These are phyloP conservation scores for Pocota personata DNA, from an alignment of 2,888 invertebrate genomes.

Conservation along the genomic window DNA sequence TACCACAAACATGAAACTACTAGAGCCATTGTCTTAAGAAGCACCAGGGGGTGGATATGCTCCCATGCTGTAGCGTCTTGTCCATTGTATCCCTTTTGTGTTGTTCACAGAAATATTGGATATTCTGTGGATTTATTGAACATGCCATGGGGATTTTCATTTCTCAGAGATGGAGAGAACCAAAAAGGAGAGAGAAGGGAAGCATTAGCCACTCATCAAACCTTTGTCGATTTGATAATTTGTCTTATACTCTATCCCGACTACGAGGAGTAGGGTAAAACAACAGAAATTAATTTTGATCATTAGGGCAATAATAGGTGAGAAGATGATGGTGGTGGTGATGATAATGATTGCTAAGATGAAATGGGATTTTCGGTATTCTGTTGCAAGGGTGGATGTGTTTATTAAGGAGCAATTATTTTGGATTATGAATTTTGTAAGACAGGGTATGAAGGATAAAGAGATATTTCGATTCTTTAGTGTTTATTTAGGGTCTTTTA, in stretches of 20 bases:
- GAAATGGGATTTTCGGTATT: slow-evolving; percentile 1
- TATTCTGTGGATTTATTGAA: slow-evolving; percentile 69
- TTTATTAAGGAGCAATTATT: slow-evolving; percentile 43
- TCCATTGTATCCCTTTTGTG: slow-evolving; percentile 41
- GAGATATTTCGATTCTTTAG: too few species aligned
- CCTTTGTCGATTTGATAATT: slow-evolving; percentile 67
- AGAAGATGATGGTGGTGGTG: slow-evolving; percentile 38
- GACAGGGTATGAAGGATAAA: background rate
- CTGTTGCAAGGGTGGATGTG: background rate
- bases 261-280: background rate
- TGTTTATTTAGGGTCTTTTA: too few species aligned
- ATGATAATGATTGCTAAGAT: slow-evolving; percentile 40
- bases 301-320: slow-evolving; percentile 62
- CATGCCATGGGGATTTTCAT: slow-evolving; percentile 59
- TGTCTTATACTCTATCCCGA: slow-evolving; percentile 37
- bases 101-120: slow-evolving; percentile 59
- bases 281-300: slow-evolving; percentile 61
- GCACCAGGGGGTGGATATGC: slow-evolving; percentile 3
- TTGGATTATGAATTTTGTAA: slow-evolving; percentile 20
- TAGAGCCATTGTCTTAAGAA: slow-evolving; percentile 62
- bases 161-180: background rate
- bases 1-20: slow-evolving; percentile 64
- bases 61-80: slow-evolving; percentile 6
- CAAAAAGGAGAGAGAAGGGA: background rate
- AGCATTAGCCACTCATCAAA: slow-evolving; percentile 32